Conservation (phyloP, 2,888 invertebrate genomes). For the Morpho helenor region DNA sequence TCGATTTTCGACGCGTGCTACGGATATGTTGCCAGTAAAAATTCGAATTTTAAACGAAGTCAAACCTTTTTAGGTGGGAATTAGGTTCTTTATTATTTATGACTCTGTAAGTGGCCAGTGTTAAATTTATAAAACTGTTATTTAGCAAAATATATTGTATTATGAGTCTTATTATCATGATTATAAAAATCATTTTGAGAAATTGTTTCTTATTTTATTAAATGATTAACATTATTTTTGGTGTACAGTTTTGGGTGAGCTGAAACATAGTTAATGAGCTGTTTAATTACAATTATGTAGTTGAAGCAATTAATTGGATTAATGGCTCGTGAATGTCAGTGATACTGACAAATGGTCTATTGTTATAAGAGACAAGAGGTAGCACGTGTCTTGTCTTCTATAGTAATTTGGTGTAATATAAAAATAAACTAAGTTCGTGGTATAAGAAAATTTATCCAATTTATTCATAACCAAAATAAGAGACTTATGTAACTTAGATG, state of each 20-base stretch:
- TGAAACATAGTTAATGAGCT: constrained; percentile 44
- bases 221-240: constrained; percentile 4
- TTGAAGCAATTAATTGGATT: constrained; percentile 43
- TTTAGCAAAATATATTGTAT: too few species aligned
- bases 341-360: constrained; percentile 27
- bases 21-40: constrained; percentile 11
- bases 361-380: constrained; percentile 1
- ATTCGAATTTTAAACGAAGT: constrained; percentile 11
- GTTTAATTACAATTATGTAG: constrained; percentile 42
- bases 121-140: background rate
- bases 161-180: too few species aligned
- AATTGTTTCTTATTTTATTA: background rate
- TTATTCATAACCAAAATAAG: too few species aligned
- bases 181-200: too few species aligned
- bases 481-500: too few species aligned
- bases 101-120: background rate
- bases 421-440: too few species aligned
- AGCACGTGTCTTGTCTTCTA: too few species aligned
- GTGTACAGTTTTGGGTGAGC: background rate
- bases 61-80: constrained; percentile 14
- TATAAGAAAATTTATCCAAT: too few species aligned
- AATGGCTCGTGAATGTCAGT: constrained; percentile 43
- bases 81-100: constrained; percentile 3
- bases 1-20: constrained; percentile 40
- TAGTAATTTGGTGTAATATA: too few species aligned